Conservation (phyloP, 2,113 vertebrate genomes). For the Rhabdomys dilectus region DNA sequence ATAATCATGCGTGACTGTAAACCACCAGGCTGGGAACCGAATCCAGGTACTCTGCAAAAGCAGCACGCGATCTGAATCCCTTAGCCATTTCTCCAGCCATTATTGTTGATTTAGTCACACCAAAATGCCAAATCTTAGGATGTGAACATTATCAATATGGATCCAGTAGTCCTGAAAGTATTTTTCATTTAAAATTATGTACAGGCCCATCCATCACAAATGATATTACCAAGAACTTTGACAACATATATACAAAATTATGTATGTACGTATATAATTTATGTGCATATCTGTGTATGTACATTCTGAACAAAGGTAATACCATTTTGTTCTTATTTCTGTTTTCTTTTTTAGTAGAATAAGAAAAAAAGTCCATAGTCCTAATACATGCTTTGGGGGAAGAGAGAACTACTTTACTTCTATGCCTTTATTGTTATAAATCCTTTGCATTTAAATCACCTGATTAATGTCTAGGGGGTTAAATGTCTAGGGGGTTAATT, state of each 20-base stretch:
- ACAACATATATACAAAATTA: not conserved
- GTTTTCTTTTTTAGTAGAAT: not conserved
- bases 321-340: not conserved
- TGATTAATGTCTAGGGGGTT: slow-evolving; percentile 25
- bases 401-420: not conserved
- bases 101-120: not conserved
- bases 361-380: not conserved
- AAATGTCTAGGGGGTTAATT: not conserved
- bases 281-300: not conserved
- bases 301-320: not conserved
- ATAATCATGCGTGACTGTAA: not conserved
- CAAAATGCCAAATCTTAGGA: not conserved
- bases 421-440: not conserved
- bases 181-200: not conserved
- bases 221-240: slow-evolving; percentile 1
- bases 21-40: not conserved
- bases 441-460: slow-evolving; percentile 16
- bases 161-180: slow-evolving; percentile 25
- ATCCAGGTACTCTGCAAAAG: not conserved
- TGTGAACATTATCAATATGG: slow-evolving; percentile 9
- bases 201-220: not conserved
- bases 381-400: not conserved
- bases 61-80: too few relatives aligned
- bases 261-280: not conserved
- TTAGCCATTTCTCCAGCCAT: not conserved